These are phyloP conservation scores for Panthera tigris DNA, from an alignment of 2,113 vertebrate species.

Conservation along the genomic window DNA sequence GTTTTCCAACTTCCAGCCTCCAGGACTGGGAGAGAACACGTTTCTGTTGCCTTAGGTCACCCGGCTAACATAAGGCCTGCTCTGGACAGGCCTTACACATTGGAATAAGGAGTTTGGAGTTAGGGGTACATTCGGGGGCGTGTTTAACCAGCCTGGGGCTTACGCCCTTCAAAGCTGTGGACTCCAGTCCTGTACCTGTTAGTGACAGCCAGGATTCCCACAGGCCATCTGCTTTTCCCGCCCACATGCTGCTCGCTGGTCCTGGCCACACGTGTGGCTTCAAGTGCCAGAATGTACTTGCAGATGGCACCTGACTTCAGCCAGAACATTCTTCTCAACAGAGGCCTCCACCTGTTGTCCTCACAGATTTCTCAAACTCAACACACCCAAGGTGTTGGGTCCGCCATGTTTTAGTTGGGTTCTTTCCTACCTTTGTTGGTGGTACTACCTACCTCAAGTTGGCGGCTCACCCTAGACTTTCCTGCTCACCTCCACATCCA, in stretches of 20 bases:
- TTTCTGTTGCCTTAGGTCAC: not conserved
- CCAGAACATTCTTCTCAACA: not conserved
- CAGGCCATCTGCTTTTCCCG: not conserved
- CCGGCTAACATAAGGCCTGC: not conserved
- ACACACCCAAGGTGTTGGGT: not conserved
- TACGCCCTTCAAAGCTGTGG: not conserved
- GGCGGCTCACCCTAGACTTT: not conserved
- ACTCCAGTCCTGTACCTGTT: not conserved
- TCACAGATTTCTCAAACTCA: not conserved
- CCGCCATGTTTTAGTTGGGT: not conserved
- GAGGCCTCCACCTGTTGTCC: not conserved
- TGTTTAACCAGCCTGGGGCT: not conserved
- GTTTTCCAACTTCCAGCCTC: not conserved
- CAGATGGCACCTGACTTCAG: not conserved
- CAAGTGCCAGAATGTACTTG: not conserved
- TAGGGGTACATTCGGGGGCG: not conserved
- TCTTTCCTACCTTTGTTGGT: not conserved
- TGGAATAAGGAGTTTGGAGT: not conserved
- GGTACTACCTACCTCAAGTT: not conserved
- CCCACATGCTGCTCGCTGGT: not conserved
- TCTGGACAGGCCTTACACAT: rapidly evolving
- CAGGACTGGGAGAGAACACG: not conserved
- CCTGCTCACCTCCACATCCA: not conserved
- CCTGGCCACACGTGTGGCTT: not conserved
- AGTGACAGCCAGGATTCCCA: not conserved